phyloP scores from a whole-genome alignment of 2,113 vertebrate species.

The Sylvia atricapilla region DNA sequence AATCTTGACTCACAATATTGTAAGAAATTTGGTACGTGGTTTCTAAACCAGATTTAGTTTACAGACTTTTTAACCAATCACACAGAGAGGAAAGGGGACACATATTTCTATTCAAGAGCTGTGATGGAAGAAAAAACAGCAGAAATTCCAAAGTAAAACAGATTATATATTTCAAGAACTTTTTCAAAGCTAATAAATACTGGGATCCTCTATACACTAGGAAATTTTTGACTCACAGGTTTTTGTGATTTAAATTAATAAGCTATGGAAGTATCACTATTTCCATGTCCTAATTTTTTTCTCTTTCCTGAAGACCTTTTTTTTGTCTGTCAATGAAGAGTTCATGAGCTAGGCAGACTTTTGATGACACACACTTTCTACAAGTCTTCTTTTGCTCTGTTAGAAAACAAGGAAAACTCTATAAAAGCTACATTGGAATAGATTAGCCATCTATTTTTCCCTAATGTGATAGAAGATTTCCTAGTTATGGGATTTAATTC shows the following conservation, averaged over 20 bases:
- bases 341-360: neutral
- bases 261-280: neutral
- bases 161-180: neutral
- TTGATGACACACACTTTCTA: neutral
- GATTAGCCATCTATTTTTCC: neutral
- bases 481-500: neutral
- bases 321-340: neutral
- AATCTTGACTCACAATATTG: neutral
- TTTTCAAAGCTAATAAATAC: neutral
- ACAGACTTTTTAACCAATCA: neutral
- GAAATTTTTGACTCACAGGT: neutral
- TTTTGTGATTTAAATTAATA: neutral
- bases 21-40: neutral
- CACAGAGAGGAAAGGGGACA: neutral
- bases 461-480: neutral
- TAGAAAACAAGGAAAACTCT: neutral
- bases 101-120: neutral
- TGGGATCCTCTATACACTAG: accelerated
- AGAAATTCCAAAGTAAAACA: neutral
- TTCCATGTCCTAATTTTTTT: neutral
- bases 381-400: neutral
- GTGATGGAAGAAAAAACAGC: neutral
- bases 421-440: neutral
- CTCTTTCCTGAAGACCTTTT: neutral
- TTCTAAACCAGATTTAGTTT: neutral